Conservation (phyloP, 2,113 vertebrate species). For the Bostrychus sinensis region DNA sequence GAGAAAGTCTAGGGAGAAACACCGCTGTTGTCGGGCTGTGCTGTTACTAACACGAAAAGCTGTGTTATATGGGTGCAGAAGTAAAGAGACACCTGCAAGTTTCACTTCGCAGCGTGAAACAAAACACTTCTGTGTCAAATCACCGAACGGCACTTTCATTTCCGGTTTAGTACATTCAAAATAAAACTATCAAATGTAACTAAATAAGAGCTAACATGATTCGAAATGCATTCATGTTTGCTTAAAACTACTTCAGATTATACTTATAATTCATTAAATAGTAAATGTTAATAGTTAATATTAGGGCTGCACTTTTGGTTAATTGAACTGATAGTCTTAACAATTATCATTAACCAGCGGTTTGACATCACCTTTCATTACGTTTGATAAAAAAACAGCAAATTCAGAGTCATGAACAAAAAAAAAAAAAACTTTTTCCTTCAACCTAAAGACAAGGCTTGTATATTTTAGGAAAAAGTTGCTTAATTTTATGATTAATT, state of each 20-base stretch:
- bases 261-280: too few relatives aligned
- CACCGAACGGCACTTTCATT: accelerated
- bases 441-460: too few relatives aligned
- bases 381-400: too few relatives aligned
- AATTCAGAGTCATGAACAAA: too few relatives aligned
- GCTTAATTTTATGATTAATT: too few relatives aligned
- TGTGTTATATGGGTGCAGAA: background rate
- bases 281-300: too few relatives aligned
- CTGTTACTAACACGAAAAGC: background rate
- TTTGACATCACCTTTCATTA: background rate
- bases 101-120: conserved; percentile 40
- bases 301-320: too few relatives aligned
- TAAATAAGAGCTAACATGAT: background rate
- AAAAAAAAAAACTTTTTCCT: too few relatives aligned
- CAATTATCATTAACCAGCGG: too few relatives aligned
- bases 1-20: accelerated
- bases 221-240: too few relatives aligned
- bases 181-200: conserved; percentile 21
- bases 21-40: accelerated
- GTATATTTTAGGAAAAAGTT: too few relatives aligned
- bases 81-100: conserved; percentile 21
- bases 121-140: background rate
- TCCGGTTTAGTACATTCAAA: conserved; percentile 33
- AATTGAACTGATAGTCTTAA: background rate
- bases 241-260: too few relatives aligned